Evolutionary conservation across 2,113 vertebrate genomes (phyloP), one percentile per base, ranked within the genome.

Genomic region (Phrynosoma platyrhinos): DNA sequence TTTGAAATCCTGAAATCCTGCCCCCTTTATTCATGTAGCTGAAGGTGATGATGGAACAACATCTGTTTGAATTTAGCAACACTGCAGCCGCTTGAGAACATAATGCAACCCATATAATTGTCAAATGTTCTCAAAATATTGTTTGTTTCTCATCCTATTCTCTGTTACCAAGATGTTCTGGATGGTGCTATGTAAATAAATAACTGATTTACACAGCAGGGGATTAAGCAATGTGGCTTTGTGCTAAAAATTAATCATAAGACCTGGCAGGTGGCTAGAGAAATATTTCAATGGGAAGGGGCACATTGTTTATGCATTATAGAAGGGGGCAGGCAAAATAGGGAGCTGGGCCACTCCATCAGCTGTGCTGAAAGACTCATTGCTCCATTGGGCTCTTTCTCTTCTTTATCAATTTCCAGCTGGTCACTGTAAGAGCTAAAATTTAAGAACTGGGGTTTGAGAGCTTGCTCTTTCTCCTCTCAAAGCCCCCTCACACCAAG

Each of bases 11-110:
- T 80, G 25, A 87, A 80, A 80, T 30, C 14, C 9, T 82, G 55
- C 64, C 47, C 36, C 58, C 13, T 82, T 82, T 62, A 66, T 53
- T 82, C 40, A 76, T 83, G 42, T 32, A 82, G 52, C 55, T 64
- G 3, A 82, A 68, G 42, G 72, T 82, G 42, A 88, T 77, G 79
- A 68, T 42, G 52, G 30, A 83, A 83, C 76, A 69, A 52, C 84
- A 40, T 87, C 79, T 82, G 72, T 76, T 88, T 88, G 21, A 68
- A 68, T 77, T 83, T 83, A 88, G 58, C 23, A 83, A 76, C 8
- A 53, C 40, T 77, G n/a, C 62, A 68, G 30, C 21, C 32, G 16
- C 62, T 52, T 53, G 80, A 82, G 42, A 88, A 76, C 62, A 47
- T 7, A 30, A 8, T 68, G 62, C 36, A 79, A 36, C 89, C 71